Evolutionary conservation across 2,888 invertebrate species (phyloP).

Genomic region (Hirtodrosophila duncani): DNA sequence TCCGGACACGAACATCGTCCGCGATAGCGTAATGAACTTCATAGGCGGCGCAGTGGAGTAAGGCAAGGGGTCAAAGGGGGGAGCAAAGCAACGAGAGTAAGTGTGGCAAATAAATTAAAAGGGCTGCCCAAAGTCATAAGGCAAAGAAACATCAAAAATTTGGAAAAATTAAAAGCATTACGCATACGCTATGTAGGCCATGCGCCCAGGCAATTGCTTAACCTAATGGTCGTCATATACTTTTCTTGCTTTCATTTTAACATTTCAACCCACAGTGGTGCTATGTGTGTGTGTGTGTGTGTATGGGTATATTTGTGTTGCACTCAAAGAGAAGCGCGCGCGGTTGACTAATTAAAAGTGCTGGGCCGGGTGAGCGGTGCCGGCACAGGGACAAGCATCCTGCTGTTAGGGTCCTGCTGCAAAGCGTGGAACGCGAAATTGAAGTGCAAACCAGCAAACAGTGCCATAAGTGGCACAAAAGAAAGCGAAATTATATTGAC

Average conservation of each 20-base stretch:
- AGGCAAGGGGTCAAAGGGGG: background rate
- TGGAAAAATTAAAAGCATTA: conserved; percentile 53
- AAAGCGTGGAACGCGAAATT: conserved; percentile 25
- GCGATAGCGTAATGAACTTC: conserved; percentile 72
- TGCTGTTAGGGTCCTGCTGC: no score
- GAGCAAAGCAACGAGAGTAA: background rate
- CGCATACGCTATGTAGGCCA: conserved; percentile 71
- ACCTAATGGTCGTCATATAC: conserved; percentile 55
- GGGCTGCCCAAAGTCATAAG: conserved; percentile 46
- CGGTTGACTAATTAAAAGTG: conserved; percentile 58
- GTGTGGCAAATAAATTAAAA: conserved; percentile 22
- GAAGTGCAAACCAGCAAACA: background rate
- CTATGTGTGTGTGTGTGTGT: conserved; percentile 1
- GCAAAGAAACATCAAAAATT: conserved; percentile 22
- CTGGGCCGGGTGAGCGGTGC: no score
- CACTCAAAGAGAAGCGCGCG: conserved; percentile 43
- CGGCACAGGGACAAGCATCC: background rate
- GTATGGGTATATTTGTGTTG: conserved; percentile 41
- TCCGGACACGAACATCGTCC: conserved; percentile 64
- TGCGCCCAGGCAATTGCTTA: conserved; percentile 61
- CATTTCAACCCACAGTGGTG: conserved; percentile 10
- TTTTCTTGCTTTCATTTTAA: conserved; percentile 8
- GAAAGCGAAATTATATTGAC: conserved; percentile 68
- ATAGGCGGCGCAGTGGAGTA: background rate
- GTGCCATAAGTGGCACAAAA: conserved; percentile 32